Conservation (phyloP, 2,113 vertebrate species). For the Riparia riparia region DNA sequence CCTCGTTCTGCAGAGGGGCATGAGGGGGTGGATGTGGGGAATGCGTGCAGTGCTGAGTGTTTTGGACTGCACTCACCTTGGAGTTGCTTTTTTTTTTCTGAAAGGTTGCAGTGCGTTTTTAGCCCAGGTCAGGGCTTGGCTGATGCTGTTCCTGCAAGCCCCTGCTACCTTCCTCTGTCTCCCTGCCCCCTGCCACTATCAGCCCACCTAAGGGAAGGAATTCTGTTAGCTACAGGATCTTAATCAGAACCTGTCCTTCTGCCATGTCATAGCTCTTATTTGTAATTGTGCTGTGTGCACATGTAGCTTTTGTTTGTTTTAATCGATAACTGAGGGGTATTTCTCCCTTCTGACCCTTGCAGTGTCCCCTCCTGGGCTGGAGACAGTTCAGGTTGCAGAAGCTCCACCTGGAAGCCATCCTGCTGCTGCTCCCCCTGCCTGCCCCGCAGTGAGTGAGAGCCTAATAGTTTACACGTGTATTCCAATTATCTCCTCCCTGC, state of each 20-base stretch:
- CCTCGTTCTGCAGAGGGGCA: fast-evolving
- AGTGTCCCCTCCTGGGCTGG: not conserved
- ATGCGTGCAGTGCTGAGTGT: fast-evolving
- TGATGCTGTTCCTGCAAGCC: not conserved
- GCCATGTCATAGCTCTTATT: not conserved
- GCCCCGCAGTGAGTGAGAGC: not conserved
- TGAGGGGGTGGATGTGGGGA: fast-evolving
- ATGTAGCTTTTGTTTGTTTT: not conserved
- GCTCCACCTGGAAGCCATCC: slow-evolving; percentile 53
- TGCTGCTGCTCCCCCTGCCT: not conserved
- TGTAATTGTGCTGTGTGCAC: not conserved
- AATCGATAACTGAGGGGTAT: not conserved
- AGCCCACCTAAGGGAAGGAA: not conserved
- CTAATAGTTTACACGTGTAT: slow-evolving; percentile 45
- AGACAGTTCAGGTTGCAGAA: not conserved
- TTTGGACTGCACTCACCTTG: not conserved
- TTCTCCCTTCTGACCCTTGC: not conserved
- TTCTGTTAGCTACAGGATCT: not conserved
- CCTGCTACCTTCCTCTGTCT: not conserved
- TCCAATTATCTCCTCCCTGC: slow-evolving; percentile 33
- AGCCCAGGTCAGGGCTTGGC: not conserved
- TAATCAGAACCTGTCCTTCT: not conserved
- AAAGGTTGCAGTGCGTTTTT: not conserved
- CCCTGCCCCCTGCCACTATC: not conserved
- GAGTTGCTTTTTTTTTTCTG: fast-evolving